Percentiles rank a stretch among this genome's conserved stretches.
Evolutionary conservation across 2,888 invertebrate genomes (phyloP).

Genomic region (Meta bourneti): DNA sequence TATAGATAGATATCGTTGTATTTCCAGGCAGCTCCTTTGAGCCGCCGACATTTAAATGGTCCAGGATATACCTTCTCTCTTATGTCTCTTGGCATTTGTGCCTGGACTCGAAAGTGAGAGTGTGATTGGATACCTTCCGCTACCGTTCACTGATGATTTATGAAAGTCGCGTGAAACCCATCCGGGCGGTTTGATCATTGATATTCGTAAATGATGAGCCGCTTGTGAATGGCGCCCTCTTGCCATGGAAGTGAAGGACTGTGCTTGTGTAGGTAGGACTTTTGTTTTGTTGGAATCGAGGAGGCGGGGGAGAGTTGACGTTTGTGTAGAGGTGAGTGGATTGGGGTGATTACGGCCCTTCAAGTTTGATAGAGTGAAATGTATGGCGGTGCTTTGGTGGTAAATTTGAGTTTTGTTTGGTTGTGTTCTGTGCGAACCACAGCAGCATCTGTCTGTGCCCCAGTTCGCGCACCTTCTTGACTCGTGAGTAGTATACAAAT

Average conservation of each 20-base stretch:
- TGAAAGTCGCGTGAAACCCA: neutral
- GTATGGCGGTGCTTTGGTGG: no score
- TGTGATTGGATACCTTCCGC: neutral
- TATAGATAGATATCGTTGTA: slow-evolving; percentile 24
- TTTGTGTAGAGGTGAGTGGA: slow-evolving; percentile 7
- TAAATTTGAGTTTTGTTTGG: no score
- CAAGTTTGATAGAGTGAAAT: no score
- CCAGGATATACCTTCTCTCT: neutral
- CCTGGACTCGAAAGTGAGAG: neutral
- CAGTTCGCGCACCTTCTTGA: no score
- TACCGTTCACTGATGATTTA: neutral
- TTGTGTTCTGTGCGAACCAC: no score
- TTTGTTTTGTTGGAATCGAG: no score
- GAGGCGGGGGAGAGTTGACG: neutral
- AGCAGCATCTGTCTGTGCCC: no score
- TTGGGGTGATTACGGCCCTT: neutral
- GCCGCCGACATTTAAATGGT: slow-evolving; percentile 38
- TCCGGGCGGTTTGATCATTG: no score
- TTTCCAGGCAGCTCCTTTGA: slow-evolving; percentile 47
- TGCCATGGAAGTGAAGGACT: neutral
- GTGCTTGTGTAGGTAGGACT: neutral
- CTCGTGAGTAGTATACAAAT: no score
- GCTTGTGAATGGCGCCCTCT: neutral
- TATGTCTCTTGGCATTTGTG: no score
- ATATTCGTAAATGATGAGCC: no score